Percentiles rank a stretch among this genome's conserved stretches.
phyloP scores from a whole-genome alignment of 1,140 invertebrate species.

The Watersipora subatra region DNA sequence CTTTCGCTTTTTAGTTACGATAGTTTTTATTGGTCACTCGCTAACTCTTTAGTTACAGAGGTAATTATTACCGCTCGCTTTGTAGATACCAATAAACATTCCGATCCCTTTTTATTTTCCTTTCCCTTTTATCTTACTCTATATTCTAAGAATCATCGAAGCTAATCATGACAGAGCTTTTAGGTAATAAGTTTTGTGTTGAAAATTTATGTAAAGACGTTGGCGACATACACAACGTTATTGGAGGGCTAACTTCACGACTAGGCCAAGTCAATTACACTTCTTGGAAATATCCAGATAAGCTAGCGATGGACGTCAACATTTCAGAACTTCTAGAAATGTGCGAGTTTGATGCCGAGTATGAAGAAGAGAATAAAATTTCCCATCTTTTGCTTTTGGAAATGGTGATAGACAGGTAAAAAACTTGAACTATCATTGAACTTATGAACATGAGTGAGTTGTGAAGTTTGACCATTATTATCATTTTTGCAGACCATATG shows the following conservation, averaged over 20 bases:
- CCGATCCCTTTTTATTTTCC: too few species aligned
- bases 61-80: too few species aligned
- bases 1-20: too few species aligned
- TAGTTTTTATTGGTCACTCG: too few species aligned
- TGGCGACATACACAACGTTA: constrained; percentile 28
- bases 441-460: too few species aligned
- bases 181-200: constrained; percentile 28
- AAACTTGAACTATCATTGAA: too few species aligned
- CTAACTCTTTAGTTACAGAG: too few species aligned
- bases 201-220: constrained; percentile 33
- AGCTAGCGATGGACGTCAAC: constrained; percentile 28
- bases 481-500: too few species aligned
- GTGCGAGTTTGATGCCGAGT: constrained; percentile 25
- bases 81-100: too few species aligned
- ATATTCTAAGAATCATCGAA: too few species aligned
- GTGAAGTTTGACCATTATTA: too few species aligned
- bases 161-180: constrained; percentile 28
- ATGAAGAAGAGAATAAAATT: constrained; percentile 30
- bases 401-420: constrained; percentile 37
- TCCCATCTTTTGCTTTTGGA: constrained; percentile 36
- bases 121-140: too few species aligned
- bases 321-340: constrained; percentile 31
- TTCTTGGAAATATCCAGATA: constrained; percentile 40
- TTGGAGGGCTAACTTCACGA: constrained; percentile 26
- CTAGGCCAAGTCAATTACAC: constrained; percentile 22